Base-by-base conservation (phyloP, 2,797 vertebrate species). In the Pseudotriccus pelzelni region DNA sequence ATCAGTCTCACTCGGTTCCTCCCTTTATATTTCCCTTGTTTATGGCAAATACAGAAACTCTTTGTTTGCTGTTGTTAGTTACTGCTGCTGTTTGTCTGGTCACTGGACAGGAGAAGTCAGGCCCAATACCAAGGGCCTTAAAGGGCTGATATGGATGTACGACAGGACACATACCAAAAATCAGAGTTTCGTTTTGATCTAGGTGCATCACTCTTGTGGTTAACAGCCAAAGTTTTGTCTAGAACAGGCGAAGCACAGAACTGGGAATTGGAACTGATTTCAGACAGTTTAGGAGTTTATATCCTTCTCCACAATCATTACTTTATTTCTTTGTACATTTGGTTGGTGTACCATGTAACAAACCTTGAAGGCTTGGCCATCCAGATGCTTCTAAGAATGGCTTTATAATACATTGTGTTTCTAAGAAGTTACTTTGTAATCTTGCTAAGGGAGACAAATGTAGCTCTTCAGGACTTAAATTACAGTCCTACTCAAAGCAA, bases 391-490 rank as follows among this genome's bases (percentile, higher is more conserved):
- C 80, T 19, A 78, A 59, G 41, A 87, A 90, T n/a, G 41, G 59
- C 36, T 50, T 77, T 70, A 46, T 52, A 63, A 27, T 25, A 56
- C 4, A 74, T n/a, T 56, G 79, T 70, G 34, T 68, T 85, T 84
- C 92, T 22, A 56, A 14, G 46, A 37, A 63, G 73, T 63, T 84
- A 69, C 44, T 70, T 73, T 23, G 75, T 50, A 74, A 68, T 62
- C 73, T 70, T 50, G 19, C 34, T 85, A 64, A 83, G 80, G 63
- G 47, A 82, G 41, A 37, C 34, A 46, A 80, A 49, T 77, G 69
- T 46, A 66, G 63, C 91, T 87, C 81, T 83, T 46, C 46, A 72
- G 25, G 64, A 41, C 62, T 93, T 91, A 67, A 85, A 91, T 83
- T 80, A 59, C 64, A 77, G 66, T 36, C 44, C 62, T 67, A 8